Base-by-base conservation (phyloP, 2,888 invertebrate species). In the Melanotus villosus region DNA sequence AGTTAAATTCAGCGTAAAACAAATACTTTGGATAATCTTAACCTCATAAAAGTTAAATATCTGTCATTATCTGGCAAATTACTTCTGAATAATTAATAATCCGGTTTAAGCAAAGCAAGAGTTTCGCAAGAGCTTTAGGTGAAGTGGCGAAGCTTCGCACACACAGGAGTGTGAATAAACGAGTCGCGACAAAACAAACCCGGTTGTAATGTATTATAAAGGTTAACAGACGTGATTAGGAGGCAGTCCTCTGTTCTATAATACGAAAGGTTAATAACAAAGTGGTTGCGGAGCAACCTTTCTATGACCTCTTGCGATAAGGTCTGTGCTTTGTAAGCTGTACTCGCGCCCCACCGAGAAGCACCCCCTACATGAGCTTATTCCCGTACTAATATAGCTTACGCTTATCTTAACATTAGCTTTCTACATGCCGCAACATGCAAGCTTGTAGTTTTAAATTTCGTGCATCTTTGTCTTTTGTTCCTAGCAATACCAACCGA, bases 181-280 rank as follows among this genome's bases (percentile, higher is more conserved):
- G 57, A 65, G 59, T 66, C 52, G 45, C 43, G 50, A 63, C 56
- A 47, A 64, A 26, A 47, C 58, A 68, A 64, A 50, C 50, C 57
- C 23, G 43, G 18, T 12, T 34, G 41, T 30, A 58, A 65, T 68
- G 71, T 74, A 74, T 72, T 70, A 72, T 71, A 78, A 80, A 79
- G 79, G 78, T 79, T 77, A 79, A 76, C 74, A 77, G 76, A 76
- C 74, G 75, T 78, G 78, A 79, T 80, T 79, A 78, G 77, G 75
- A 75, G 74, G 75, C 77, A 75, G 72, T 71, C 73, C 73, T 75
- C 72, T 75, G 75, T 77, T 70, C 66, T 72, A 72, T 79, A 77
- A 75, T 77, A 77, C 71, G 74, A 81, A 81, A 81, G 81, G 81
- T 81, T 80, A 82, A 82, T 81, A 79, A 81, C 80, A 77, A 80